These are phyloP conservation scores for Lysandra coridon DNA, from an alignment of 2,888 invertebrate species.

Conservation along the genomic window DNA sequence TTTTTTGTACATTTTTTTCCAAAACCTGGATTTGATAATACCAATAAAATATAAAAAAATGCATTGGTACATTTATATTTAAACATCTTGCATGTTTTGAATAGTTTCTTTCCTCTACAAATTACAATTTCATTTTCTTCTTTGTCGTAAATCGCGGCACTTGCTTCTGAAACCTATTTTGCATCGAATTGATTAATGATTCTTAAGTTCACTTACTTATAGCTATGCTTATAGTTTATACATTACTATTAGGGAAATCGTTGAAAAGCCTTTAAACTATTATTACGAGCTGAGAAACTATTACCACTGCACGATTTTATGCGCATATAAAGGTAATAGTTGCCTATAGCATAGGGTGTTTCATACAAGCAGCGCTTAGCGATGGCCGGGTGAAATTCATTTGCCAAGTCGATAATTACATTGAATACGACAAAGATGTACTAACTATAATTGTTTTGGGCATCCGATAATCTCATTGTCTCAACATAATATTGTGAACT, in stretches of 20 bases:
- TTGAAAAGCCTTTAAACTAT: not conserved
- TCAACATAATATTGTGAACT: too few species aligned
- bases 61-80: too few species aligned
- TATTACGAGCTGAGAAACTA: conserved; percentile 2
- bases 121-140: too few species aligned
- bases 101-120: not conserved
- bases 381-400: not conserved
- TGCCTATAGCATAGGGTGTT: not conserved
- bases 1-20: too few species aligned
- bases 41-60: too few species aligned
- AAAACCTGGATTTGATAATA: too few species aligned
- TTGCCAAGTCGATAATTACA: not conserved
- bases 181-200: not conserved
- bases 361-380: not conserved
- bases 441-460: too few species aligned
- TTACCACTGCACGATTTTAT: not conserved
- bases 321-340: not conserved
- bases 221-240: not conserved
- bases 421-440: not conserved
- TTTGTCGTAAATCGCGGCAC: too few species aligned
- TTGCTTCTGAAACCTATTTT: not conserved
- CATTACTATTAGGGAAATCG: not conserved
- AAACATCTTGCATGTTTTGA: not conserved
- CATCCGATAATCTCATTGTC: too few species aligned
- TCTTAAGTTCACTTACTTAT: not conserved